Evolutionary conservation across 2,113 vertebrate species (phyloP).

Genomic region (Riparia riparia): DNA sequence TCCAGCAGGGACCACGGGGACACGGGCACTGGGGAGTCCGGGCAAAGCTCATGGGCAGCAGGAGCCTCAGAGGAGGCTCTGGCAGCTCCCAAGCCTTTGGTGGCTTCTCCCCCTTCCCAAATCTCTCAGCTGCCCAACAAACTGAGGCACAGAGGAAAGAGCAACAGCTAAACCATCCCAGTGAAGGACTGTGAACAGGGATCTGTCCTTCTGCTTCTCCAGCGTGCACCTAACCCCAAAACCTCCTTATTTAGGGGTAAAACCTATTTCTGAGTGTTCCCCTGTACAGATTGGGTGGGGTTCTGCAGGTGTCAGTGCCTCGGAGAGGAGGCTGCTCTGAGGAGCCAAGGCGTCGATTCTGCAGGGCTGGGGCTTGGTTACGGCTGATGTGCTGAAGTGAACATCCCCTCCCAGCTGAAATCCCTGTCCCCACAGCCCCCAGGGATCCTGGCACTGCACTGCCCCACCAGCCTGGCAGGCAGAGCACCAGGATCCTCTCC

Average conservation of each 20-base stretch:
- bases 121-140: rapidly evolving
- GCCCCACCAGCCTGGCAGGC: neutral
- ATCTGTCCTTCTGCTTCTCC: neutral
- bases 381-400: neutral
- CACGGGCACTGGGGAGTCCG: rapidly evolving
- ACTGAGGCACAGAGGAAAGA: neutral
- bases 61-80: neutral
- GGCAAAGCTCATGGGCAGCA: neutral
- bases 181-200: neutral
- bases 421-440: neutral
- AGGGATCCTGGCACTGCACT: neutral
- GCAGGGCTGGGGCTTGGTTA: neutral
- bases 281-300: neutral
- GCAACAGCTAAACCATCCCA: neutral
- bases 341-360: neutral
- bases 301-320: neutral
- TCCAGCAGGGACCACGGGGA: neutral
- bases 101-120: neutral
- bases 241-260: neutral
- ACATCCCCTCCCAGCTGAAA: neutral
- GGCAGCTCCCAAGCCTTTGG: neutral
- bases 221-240: neutral
- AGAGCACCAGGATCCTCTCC: neutral
- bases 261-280: neutral
- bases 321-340: neutral